A percentile compares a stretch with the other conserved stretches of the same genome.
Evolutionary conservation across 2,888 invertebrate species (phyloP).

Genomic region (Lasius fuliginosus): DNA sequence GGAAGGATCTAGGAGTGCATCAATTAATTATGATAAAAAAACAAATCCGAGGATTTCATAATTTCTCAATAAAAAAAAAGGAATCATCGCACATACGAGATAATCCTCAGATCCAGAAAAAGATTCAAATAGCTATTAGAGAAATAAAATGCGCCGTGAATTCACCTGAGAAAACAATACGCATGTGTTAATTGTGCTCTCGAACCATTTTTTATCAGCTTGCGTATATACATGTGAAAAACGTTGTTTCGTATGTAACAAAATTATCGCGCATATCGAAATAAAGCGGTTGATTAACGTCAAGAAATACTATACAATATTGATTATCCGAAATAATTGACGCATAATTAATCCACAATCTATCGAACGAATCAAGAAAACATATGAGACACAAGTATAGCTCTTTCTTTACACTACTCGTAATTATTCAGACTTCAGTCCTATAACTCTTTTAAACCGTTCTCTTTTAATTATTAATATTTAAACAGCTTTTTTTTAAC

Average conservation of each 20-base stretch:
- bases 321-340: slow-evolving; percentile 41
- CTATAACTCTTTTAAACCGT: slow-evolving; percentile 14
- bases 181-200: slow-evolving; percentile 39
- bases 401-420: slow-evolving; percentile 23
- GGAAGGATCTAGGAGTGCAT: slow-evolving; percentile 57
- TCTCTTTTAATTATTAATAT: not conserved
- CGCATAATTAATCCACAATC: slow-evolving; percentile 24
- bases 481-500: slow-evolving; percentile 31
- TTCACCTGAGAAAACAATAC: slow-evolving; percentile 66
- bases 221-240: slow-evolving; percentile 23
- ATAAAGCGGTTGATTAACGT: slow-evolving; percentile 30
- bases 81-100: not conserved
- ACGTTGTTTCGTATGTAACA: slow-evolving; percentile 11
- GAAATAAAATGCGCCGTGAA: slow-evolving; percentile 16
- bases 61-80: not conserved
- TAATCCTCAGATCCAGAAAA: not conserved
- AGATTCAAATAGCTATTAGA: slow-evolving; percentile 3
- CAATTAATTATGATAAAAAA: slow-evolving; percentile 58
- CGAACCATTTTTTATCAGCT: slow-evolving; percentile 31
- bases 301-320: slow-evolving; percentile 8
- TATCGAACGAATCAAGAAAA: slow-evolving; percentile 10
- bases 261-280: slow-evolving; percentile 45
- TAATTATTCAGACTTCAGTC: slow-evolving; percentile 25
- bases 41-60: not conserved
- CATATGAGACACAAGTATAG: not conserved